These are phyloP conservation scores for Lagria hirta DNA, from an alignment of 2,888 invertebrate genomes.

Conservation along the genomic window DNA sequence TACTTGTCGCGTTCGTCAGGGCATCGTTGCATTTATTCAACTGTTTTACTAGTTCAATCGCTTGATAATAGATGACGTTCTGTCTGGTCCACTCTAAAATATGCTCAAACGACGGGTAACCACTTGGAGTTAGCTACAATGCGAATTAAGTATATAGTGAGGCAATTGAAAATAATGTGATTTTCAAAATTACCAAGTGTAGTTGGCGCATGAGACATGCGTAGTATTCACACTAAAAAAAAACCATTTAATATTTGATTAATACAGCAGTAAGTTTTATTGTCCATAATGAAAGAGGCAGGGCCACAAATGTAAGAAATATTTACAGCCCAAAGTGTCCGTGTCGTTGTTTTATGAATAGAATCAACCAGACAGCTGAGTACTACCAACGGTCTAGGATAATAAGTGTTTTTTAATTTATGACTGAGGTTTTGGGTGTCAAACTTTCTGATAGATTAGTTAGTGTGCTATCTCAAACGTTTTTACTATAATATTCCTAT, in stretches of 20 bases:
- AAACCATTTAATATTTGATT: constrained; percentile 9
- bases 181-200: constrained; percentile 33
- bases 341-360: no score
- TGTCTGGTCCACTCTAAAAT: constrained; percentile 42
- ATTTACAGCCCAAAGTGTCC: no score
- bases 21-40: constrained; percentile 35
- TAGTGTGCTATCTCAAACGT: no score
- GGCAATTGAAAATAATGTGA: neutral
- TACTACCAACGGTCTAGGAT: no score
- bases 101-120: constrained; percentile 37
- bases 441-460: no score
- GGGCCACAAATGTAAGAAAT: no score
- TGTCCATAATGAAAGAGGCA: no score
- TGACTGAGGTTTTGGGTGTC: neutral
- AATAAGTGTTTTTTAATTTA: neutral
- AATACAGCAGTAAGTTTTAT: no score
- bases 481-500: no score
- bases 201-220: constrained; percentile 36
- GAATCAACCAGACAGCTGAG: no score
- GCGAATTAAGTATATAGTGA: neutral
- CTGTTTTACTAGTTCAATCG: constrained; percentile 33
- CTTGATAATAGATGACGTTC: constrained; percentile 39
- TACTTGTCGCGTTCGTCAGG: constrained; percentile 33
- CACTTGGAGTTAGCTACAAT: constrained; percentile 40
- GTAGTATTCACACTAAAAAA: constrained; percentile 39